A percentile compares a stretch with the other conserved stretches of the same genome.
Conservation (phyloP, 2,797 vertebrate species). For the Oreochromis mossambicus region DNA sequence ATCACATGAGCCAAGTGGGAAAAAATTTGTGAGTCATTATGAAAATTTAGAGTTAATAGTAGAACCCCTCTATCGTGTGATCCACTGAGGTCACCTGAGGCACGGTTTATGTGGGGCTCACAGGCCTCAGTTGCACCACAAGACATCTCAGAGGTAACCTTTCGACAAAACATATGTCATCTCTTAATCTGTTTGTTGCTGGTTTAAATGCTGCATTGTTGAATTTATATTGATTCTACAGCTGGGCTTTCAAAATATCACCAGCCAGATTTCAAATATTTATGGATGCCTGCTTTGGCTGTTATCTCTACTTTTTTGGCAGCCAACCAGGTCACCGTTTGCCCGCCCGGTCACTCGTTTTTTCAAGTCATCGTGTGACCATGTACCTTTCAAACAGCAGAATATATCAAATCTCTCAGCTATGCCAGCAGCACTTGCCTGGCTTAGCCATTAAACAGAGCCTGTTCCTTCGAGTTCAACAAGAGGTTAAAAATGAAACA, state of each 20-base stretch:
- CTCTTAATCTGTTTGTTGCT: not conserved
- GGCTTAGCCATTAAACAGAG: not conserved
- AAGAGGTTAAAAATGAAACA: not conserved
- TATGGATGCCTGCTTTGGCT: conserved; percentile 40
- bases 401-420: conserved; percentile 16
- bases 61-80: not conserved
- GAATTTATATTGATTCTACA: not conserved
- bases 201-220: not conserved
- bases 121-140: not conserved
- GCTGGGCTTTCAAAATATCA: conserved; percentile 25
- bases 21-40: not conserved
- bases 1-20: not conserved
- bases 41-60: not conserved
- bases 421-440: conserved; percentile 8
- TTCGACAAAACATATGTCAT: not conserved
- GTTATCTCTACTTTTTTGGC: conserved; percentile 22
- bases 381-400: not conserved
- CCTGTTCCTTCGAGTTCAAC: not conserved
- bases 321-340: conserved; percentile 22
- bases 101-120: not conserved
- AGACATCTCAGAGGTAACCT: not conserved
- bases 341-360: conserved; percentile 6
- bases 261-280: conserved; percentile 14
- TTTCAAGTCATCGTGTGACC: conserved; percentile 28
- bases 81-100: not conserved